phyloP scores from a whole-genome alignment of 2,113 vertebrate genomes.

The Trinectes maculatus region DNA sequence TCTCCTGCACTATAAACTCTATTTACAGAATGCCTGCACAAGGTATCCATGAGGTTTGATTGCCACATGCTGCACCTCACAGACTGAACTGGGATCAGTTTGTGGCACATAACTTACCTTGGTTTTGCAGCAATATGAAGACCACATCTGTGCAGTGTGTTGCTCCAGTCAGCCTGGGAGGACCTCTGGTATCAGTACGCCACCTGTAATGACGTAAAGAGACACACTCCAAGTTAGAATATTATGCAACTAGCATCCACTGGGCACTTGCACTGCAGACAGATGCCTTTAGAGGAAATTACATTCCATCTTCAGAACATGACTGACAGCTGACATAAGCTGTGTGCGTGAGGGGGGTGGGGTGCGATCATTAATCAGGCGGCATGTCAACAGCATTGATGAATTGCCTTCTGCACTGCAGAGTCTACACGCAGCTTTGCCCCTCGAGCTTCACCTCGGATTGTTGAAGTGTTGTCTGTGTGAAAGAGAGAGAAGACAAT shows the following conservation, averaged over 20 bases:
- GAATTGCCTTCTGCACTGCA: constrained; percentile 57
- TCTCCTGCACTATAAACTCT: not conserved
- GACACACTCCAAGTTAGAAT: not conserved
- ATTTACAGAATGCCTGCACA: not conserved
- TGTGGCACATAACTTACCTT: not conserved
- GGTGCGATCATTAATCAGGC: constrained; percentile 59
- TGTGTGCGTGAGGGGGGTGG: not conserved
- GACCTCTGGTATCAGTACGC: constrained; percentile 1
- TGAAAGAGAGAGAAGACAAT: constrained; percentile 32
- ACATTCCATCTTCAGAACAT: constrained; percentile 26
- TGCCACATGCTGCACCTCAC: not conserved
- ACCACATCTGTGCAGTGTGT: not conserved
- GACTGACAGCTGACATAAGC: constrained; percentile 71
- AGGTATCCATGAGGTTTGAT: too few species aligned
- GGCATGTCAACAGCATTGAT: constrained; percentile 45
- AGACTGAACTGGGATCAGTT: not conserved
- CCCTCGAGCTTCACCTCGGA: constrained; percentile 44
- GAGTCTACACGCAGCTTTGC: constrained; percentile 42
- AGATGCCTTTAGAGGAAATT: constrained; percentile 40
- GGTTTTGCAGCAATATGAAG: not conserved
- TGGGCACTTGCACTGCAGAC: constrained; percentile 28
- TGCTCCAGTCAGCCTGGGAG: constrained; percentile 1
- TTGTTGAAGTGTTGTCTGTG: constrained; percentile 21
- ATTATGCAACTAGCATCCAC: constrained; percentile 3
- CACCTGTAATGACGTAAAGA: constrained; percentile 1